These are phyloP conservation scores for Hyles vespertilio DNA, from an alignment of 1,140 invertebrate genomes.

Conservation along the genomic window DNA sequence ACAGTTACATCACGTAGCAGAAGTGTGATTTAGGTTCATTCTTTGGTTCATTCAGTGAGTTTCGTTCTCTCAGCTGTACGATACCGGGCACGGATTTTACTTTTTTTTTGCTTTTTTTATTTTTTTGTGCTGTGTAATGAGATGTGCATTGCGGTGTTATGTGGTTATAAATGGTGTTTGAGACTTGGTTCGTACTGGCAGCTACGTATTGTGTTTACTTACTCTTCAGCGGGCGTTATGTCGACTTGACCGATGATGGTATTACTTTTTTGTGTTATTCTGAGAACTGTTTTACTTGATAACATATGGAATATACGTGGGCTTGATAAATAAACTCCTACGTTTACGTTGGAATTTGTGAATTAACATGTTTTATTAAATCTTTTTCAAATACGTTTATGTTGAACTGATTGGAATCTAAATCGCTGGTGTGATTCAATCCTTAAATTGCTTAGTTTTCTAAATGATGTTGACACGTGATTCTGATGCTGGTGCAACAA, in stretches of 20 bases:
- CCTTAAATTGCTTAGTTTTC: neutral
- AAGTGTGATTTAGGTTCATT: constrained; percentile 34
- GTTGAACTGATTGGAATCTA: no score
- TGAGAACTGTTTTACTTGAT: no score
- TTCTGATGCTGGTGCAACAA: neutral
- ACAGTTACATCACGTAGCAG: constrained; percentile 36
- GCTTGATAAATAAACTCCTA: no score
- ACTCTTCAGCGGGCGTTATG: constrained; percentile 30
- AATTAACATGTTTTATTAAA: no score
- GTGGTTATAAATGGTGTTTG: constrained; percentile 22
- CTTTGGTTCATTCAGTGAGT: constrained; percentile 31
- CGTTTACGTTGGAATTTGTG: no score
- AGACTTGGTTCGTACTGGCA: constrained; percentile 28
- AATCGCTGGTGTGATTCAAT: neutral
- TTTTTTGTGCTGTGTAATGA: constrained; percentile 12
- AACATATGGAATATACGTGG: no score
- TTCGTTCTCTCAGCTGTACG: constrained; percentile 16
- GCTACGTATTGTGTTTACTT: constrained; percentile 26
- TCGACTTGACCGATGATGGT: constrained; percentile 35
- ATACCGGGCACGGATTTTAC: constrained; percentile 15
- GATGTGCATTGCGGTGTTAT: neutral
- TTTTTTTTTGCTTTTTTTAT: constrained; percentile 15
- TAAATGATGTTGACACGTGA: neutral
- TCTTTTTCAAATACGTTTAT: no score
- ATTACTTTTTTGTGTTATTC: constrained; percentile 8